These are phyloP conservation scores for Eupithecia dodoneata DNA, from an alignment of 2,888 invertebrate species.

Conservation along the genomic window DNA sequence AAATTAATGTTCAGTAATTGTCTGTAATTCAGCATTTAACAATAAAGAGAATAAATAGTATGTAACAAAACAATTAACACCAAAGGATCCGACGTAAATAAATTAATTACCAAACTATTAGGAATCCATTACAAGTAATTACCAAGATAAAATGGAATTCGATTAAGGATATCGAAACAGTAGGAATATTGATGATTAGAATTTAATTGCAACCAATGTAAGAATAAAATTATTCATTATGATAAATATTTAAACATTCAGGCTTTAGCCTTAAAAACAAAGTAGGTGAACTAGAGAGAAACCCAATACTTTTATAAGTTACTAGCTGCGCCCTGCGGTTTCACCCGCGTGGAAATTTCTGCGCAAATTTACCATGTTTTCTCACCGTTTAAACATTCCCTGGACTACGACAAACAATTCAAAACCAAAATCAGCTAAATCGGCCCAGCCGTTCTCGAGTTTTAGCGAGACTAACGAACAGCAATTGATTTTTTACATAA, in stretches of 20 bases:
- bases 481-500: too few relatives aligned
- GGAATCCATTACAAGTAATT: constrained; percentile 62
- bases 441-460: too few relatives aligned
- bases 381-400: too few relatives aligned
- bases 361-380: too few relatives aligned
- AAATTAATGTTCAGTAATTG: not conserved
- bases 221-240: constrained; percentile 1
- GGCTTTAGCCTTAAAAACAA: not conserved
- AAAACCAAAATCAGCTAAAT: too few relatives aligned
- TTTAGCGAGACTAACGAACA: too few relatives aligned
- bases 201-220: constrained; percentile 32
- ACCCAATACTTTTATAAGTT: not conserved
- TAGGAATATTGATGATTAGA: constrained; percentile 48
- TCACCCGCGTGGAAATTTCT: too few relatives aligned
- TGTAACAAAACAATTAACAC: constrained; percentile 42
- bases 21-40: constrained; percentile 21
- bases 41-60: constrained; percentile 43
- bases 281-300: too few relatives aligned
- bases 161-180: constrained; percentile 48
- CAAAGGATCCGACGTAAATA: constrained; percentile 46
- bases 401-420: too few relatives aligned
- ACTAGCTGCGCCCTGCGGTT: too few relatives aligned
- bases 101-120: constrained; percentile 51
- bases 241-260: not conserved
- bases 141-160: constrained; percentile 60